Evolutionary conservation across 2,113 vertebrate species (phyloP), one percentile per base, ranked within the genome.

Genomic region (Antennarius striatus): DNA sequence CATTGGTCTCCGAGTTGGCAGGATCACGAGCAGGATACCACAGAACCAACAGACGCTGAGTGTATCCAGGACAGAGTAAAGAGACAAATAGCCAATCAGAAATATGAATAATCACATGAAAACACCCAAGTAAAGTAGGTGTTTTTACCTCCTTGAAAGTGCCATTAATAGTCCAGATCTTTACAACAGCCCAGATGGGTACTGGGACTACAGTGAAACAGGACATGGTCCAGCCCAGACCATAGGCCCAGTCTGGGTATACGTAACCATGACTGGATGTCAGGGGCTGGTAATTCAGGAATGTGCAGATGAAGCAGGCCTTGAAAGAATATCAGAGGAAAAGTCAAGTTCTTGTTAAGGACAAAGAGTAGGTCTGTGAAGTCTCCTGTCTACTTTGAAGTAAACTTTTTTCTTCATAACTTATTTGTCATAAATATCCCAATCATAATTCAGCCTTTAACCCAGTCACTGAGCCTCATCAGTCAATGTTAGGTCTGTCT

Each of bases 191-290:
- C 53, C 67, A 86, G 10, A 83, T 49, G 10, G 90, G 88, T 9
- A 83, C 42, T 32, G 66, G 6, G n/a, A 84, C 7, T 9, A 87
- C 56, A 12, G 80, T 85, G 50, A 85, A 84, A 0, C 86, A 49
- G 8, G 82, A 68, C 11, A 89, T 68, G 53, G 56, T 28, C 79
- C 74, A 87, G 48, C 86, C 88, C n/a, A 89, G 52, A 16, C 11
- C 1, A 47, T 88, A 80, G 3, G 80, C 73, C 86, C 88, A 91
- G 56, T 43, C 28, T 15, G 88, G 87, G 60, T 79, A 89, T 56
- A 64, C 45, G 12, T 83, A 53, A 29, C 56, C 61, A 0, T 16
- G 48, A 0, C 64, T 86, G 61, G 30, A 87, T 3, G 39, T 87
- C 60, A 91, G 74, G n/a, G 87, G 80, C 40, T 81, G 49, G 56